A percentile compares a stretch with the other conserved stretches of the same genome.
Evolutionary conservation across 1,140 invertebrate species (phyloP).

Genomic region (Delia radicum): DNA sequence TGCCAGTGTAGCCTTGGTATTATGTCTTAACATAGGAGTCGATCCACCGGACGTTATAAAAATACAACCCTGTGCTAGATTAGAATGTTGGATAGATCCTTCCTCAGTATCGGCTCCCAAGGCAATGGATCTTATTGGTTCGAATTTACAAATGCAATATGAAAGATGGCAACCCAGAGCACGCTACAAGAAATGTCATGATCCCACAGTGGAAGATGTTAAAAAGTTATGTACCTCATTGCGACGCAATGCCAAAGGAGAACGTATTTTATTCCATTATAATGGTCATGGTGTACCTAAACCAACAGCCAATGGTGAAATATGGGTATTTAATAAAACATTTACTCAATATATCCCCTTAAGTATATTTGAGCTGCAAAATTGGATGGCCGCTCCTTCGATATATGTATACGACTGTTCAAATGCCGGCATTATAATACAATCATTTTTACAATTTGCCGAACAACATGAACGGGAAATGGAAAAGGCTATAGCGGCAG

Average conservation of each 20-base stretch:
- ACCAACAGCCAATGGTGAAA: slow-evolving; percentile 97
- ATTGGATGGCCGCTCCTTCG: slow-evolving; percentile 98
- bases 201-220: slow-evolving; percentile 97
- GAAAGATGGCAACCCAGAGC: slow-evolving; percentile 97
- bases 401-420: slow-evolving; percentile 99
- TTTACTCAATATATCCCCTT: slow-evolving; percentile 99
- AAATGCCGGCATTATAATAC: slow-evolving; percentile 94
- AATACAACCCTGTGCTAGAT: slow-evolving; percentile 90
- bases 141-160: slow-evolving; percentile 92
- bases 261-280: slow-evolving; percentile 98
- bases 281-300: slow-evolving; percentile 99
- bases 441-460: slow-evolving; percentile 89
- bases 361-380: slow-evolving; percentile 96
- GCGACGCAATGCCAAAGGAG: slow-evolving; percentile 97
- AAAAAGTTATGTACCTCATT: slow-evolving; percentile 95
- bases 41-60: slow-evolving; percentile 98
- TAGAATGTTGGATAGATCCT: slow-evolving; percentile 98
- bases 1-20: slow-evolving; percentile 96
- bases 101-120: slow-evolving; percentile 86
- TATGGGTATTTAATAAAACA: slow-evolving; percentile 99
- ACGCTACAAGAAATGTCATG: slow-evolving; percentile 92
- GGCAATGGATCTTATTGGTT: slow-evolving; percentile 90
- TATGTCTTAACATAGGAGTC: slow-evolving; percentile 98
- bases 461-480: slow-evolving; percentile 87
- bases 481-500: slow-evolving; percentile 61